These are phyloP conservation scores for Apus apus DNA, from an alignment of 2,113 vertebrate genomes.

Conservation along the genomic window DNA sequence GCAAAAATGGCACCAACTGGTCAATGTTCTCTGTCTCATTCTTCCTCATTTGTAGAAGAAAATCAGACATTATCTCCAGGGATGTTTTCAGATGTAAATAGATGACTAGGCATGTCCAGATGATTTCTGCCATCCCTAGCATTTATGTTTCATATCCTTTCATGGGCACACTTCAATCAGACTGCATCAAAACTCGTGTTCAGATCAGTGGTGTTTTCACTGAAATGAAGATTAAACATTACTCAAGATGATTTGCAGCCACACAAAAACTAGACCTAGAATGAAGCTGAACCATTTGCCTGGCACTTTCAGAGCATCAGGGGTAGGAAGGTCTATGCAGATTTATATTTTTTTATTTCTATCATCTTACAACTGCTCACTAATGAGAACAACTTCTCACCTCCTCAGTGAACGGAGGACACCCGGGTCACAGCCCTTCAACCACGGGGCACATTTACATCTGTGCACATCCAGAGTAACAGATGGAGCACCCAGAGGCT, in stretches of 20 bases:
- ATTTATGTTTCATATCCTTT: constrained; percentile 63
- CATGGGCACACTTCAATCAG: constrained; percentile 65
- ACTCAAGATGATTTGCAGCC: neutral
- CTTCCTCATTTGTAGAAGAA: constrained; percentile 50
- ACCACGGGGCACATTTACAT: neutral
- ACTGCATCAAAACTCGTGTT: neutral
- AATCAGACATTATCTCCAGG: constrained; percentile 34
- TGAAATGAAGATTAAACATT: constrained; percentile 13
- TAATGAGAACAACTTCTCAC: constrained; percentile 36
- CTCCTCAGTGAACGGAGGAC: neutral
- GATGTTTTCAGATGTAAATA: constrained; percentile 62
- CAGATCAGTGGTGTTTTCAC: neutral
- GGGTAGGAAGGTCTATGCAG: neutral
- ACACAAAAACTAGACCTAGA: neutral
- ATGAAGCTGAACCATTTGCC: constrained; percentile 31
- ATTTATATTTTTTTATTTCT: neutral
- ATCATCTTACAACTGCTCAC: neutral
- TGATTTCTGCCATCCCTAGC: constrained; percentile 19
- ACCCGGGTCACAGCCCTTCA: neutral
- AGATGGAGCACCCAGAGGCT: neutral
- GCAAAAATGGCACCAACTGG: constrained; percentile 30
- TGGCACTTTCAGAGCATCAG: neutral
- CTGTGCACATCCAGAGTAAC: neutral
- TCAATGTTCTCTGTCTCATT: constrained; percentile 27
- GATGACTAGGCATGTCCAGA: constrained; percentile 61